Conservation (phyloP, 1,140 invertebrate genomes). For the Hesperophylax magnus region DNA sequence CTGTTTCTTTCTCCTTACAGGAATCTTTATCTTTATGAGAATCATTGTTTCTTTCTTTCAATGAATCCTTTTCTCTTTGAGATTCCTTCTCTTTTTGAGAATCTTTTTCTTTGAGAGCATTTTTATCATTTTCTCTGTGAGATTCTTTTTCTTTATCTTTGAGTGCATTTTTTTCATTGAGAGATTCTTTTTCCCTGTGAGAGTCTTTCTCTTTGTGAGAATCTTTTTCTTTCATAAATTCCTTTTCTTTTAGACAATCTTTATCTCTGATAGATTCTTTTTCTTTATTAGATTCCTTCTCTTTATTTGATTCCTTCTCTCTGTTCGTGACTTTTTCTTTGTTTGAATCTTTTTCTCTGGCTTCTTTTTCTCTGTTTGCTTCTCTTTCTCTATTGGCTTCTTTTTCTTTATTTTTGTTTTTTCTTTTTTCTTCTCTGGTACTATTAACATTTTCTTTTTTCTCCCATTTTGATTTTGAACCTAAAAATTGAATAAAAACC, state of each 20-base stretch:
- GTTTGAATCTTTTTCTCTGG: conserved; percentile 48
- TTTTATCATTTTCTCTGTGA: conserved; percentile 62
- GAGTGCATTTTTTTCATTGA: conserved; percentile 42
- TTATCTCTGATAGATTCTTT: conserved; percentile 61
- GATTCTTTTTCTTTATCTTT: conserved; percentile 31
- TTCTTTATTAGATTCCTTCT: conserved; percentile 31
- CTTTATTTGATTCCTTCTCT: conserved; percentile 43
- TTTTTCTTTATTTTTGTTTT: conserved; percentile 70
- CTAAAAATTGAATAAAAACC: conserved; percentile 6
- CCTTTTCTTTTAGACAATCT: conserved; percentile 58
- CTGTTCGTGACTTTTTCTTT: conserved; percentile 22
- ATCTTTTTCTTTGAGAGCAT: conserved; percentile 51
- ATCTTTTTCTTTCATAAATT: conserved; percentile 32
- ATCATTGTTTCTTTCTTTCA: conserved; percentile 26
- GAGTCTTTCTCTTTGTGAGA: conserved; percentile 30
- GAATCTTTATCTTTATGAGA: conserved; percentile 12
- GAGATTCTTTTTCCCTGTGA: conserved; percentile 63
- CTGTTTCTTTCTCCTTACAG: conserved; percentile 26
- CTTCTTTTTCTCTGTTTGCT: conserved; percentile 63
- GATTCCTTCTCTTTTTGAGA: conserved; percentile 23
- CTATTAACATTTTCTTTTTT: conserved; percentile 72
- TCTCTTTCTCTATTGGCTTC: conserved; percentile 59
- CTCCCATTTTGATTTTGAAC: conserved; percentile 64
- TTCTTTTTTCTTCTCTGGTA: conserved; percentile 74
- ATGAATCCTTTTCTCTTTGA: conserved; percentile 19